Percentiles rank a stretch among this genome's conserved stretches.
phyloP scores from a whole-genome alignment of 2,888 invertebrate genomes.

The Stenodema calcarata region DNA sequence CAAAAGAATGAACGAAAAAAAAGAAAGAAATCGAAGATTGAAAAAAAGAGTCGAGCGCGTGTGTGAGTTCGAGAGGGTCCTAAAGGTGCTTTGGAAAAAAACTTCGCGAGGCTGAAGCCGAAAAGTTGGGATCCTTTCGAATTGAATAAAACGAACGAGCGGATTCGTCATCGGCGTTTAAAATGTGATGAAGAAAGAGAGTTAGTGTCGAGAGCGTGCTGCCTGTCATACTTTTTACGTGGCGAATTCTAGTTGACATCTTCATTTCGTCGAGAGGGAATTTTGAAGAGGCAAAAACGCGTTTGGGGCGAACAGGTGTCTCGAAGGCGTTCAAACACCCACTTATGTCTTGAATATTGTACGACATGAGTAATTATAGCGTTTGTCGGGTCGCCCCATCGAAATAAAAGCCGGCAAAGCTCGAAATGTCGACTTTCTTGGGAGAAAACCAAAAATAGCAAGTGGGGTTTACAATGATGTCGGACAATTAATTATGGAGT shows the following conservation, averaged over 20 bases:
- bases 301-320: not conserved
- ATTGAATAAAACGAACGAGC: not conserved
- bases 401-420: no score
- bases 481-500: no score
- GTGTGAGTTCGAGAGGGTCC: not conserved
- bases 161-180: conserved; percentile 5
- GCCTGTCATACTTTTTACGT: conserved; percentile 39
- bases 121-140: not conserved
- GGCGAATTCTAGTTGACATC: conserved; percentile 17
- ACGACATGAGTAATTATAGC: no score
- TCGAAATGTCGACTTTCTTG: no score
- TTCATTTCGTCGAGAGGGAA: not conserved
- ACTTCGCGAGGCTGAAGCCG: not conserved
- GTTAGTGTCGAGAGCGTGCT: conserved; percentile 6
- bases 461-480: no score
- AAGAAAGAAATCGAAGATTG: not conserved
- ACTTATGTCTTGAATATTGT: no score
- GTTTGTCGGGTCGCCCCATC: no score
- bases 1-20: not conserved
- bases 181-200: not conserved
- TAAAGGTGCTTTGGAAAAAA: not conserved
- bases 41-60: not conserved
- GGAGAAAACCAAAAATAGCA: no score
- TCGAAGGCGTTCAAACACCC: not conserved
- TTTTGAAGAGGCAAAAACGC: not conserved